phyloP scores from a whole-genome alignment of 1,140 invertebrate genomes.

The Octopus bimaculoides region DNA sequence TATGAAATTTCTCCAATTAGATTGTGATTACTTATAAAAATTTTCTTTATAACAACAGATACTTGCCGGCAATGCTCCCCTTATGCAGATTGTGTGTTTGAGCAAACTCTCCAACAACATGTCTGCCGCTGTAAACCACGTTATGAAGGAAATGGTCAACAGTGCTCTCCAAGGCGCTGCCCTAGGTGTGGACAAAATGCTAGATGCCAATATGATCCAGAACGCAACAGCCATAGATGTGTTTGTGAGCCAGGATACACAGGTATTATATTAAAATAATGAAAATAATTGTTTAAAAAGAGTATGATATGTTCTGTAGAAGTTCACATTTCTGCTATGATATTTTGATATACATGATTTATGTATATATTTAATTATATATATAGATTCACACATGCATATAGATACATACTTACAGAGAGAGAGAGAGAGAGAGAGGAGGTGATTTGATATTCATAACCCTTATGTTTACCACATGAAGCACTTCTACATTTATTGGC shows the following conservation, averaged over 20 bases:
- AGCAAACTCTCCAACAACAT: constrained; percentile 23
- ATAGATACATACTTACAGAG: no score
- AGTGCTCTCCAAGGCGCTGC: constrained; percentile 59
- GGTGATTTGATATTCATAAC: no score
- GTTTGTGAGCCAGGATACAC: constrained; percentile 74
- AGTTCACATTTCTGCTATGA: no score
- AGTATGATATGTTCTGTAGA: background rate
- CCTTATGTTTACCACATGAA: no score
- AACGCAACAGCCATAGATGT: constrained; percentile 68
- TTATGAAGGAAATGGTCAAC: constrained; percentile 32
- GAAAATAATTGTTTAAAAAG: background rate
- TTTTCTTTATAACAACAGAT: constrained; percentile 9
- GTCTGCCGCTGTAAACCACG: constrained; percentile 35
- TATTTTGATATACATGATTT: no score
- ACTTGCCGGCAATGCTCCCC: constrained; percentile 40
- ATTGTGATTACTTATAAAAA: no score
- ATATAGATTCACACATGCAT: no score
- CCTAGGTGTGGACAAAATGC: constrained; percentile 78
- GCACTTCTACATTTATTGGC: no score
- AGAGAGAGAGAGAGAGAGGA: no score
- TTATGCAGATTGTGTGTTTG: constrained; percentile 34
- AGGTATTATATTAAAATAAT: constrained; percentile 24
- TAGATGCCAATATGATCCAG: constrained; percentile 68
- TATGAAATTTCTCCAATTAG: no score
- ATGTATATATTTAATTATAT: no score